Base-by-base conservation (phyloP, 2,797 vertebrate genomes). In the Muscicapa comitata region DNA sequence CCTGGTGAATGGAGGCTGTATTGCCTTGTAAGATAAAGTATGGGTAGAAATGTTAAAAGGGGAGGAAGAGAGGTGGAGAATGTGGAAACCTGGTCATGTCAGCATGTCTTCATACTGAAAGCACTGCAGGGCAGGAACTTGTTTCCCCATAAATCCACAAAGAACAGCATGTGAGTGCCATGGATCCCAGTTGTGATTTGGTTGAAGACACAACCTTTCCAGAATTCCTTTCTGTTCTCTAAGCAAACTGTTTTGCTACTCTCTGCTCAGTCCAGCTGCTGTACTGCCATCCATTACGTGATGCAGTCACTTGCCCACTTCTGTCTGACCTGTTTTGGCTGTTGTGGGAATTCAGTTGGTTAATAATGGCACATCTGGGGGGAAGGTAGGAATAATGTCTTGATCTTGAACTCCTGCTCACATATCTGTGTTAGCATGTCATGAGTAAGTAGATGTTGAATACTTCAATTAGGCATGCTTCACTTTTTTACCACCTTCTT, bases 401-500 rank as follows among this genome's bases (percentile, higher is more conserved):
- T 88, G 61, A 29, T 79, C 40, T 66, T 93, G 58, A 71, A 62
- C 73, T 88, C 28, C 33, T 62, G 51, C 42, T 83, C 15, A 3
- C 16, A 3, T 82, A 31, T 71, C 35, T 65, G 0, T 76, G 20
- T 75, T 83, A 66, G 6, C 71, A 83, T 83, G 61, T 89, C 58
- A 55, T 6, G 29, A 51, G 57, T 74, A 80, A 91, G 55, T 80
- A 87, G 87, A 62, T 55, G 33, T 72, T 66, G 79, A 91, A 25
- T 86, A 29, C 76, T 90, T 86, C 35, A 84, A 24, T 88, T 84
- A 81, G 85, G 40, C 40, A n/a, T 91, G 92, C 72, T 93, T 90
- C 53, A 59, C 37, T 91, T 91, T 90, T 38, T 42, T 71, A 33
- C 55, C 67, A 93, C 80, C 57, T 91, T 95, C 78, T 94, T 74